A percentile compares a stretch with the other conserved stretches of the same genome.
Evolutionary conservation across 2,888 invertebrate genomes (phyloP).

Genomic region (Cephus runcator): DNA sequence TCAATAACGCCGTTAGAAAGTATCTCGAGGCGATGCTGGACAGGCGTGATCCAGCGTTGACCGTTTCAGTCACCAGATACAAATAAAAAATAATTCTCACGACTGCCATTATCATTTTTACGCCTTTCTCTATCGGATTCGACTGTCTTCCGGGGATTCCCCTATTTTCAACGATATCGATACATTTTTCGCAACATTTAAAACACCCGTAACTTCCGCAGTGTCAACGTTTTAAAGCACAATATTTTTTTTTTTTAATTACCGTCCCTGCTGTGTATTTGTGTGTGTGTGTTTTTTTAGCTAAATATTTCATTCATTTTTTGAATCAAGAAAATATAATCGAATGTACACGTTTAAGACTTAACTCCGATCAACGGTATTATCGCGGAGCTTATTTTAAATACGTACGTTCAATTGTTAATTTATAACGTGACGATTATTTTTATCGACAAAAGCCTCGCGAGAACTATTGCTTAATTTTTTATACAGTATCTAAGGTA

Average conservation of each 20-base stretch:
- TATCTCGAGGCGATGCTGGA: background rate
- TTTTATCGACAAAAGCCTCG: background rate
- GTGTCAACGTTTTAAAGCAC: background rate
- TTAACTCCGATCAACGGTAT: background rate
- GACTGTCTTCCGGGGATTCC: background rate
- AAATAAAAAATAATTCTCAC: background rate
- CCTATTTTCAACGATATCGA: background rate
- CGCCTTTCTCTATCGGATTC: background rate
- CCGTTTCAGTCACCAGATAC: background rate
- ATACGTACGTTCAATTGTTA: background rate
- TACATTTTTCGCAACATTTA: background rate
- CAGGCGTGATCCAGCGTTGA: background rate
- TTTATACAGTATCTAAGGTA: background rate
- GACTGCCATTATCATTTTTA: background rate
- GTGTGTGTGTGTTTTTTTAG: background rate
- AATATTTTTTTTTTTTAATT: background rate
- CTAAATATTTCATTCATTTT: background rate
- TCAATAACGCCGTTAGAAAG: background rate
- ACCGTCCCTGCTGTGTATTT: background rate
- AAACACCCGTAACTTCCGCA: background rate
- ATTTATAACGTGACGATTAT: background rate
- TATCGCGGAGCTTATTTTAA: background rate
- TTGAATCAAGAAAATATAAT: background rate
- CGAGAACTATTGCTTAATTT: background rate
- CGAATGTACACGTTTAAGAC: background rate